phyloP scores from a whole-genome alignment of 2,797 vertebrate species.

The Fratercula arctica region DNA sequence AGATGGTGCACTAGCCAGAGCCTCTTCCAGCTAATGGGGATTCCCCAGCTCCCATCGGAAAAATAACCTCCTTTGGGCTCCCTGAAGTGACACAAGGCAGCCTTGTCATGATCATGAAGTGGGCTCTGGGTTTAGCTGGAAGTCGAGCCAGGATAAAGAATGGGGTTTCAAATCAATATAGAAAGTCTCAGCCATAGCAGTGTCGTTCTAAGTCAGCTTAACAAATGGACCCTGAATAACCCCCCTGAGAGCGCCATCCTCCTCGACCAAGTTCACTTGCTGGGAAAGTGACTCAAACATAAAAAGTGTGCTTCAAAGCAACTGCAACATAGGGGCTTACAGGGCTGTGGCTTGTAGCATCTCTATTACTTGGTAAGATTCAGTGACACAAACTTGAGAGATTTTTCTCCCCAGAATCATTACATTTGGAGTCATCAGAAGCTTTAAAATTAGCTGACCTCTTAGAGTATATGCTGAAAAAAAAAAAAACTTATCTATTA shows the following conservation, averaged over 20 bases:
- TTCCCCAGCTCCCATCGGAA: background rate
- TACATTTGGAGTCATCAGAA: background rate
- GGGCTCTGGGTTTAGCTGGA: background rate
- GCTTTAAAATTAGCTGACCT: background rate
- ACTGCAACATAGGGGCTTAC: background rate
- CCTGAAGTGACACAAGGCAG: background rate
- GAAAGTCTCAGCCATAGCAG: background rate
- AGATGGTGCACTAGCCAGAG: background rate
- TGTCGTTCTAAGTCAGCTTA: background rate
- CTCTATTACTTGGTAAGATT: background rate
- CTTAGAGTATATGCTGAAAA: background rate
- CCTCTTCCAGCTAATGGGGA: background rate
- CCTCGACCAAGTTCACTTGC: background rate
- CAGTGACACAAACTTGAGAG: background rate
- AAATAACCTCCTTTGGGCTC: background rate
- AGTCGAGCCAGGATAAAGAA: background rate
- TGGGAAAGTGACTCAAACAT: background rate
- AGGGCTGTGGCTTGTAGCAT: background rate
- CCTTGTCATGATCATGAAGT: background rate
- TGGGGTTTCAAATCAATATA: background rate
- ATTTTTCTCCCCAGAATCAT: background rate
- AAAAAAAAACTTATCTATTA: background rate
- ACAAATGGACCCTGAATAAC: background rate
- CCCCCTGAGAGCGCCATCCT: background rate
- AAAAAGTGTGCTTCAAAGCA: background rate